phyloP scores from a whole-genome alignment of 2,888 invertebrate species.

The Morinoia aosen region DNA sequence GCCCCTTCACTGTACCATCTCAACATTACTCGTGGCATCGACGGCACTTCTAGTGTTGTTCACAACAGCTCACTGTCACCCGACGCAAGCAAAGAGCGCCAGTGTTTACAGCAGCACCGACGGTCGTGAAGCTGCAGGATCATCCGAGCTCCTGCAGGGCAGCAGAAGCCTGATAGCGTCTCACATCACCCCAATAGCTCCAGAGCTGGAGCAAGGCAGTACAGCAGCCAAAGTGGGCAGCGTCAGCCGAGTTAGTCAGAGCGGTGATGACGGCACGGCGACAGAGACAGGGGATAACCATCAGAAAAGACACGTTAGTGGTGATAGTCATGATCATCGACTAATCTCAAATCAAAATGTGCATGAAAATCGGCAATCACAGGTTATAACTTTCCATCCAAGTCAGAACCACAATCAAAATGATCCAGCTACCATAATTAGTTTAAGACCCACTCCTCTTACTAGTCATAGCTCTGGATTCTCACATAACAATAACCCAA shows the following conservation, averaged over 20 bases:
- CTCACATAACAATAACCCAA: not conserved
- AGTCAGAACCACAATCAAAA: not conserved
- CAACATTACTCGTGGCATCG: not conserved
- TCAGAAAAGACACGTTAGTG: not conserved
- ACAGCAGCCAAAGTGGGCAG: not conserved
- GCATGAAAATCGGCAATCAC: not conserved
- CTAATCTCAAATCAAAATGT: not conserved
- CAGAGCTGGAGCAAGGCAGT: not conserved
- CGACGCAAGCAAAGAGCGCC: not conserved
- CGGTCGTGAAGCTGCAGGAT: not conserved
- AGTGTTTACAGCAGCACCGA: not conserved
- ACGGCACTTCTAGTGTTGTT: not conserved
- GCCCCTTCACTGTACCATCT: not conserved
- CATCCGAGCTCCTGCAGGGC: not conserved
- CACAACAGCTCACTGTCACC: not conserved
- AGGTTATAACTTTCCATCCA: not conserved
- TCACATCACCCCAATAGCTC: not conserved
- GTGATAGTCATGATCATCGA: not conserved
- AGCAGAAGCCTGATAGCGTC: not conserved
- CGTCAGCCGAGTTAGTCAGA: not conserved
- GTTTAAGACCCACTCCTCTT: not conserved
- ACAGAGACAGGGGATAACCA: not conserved
- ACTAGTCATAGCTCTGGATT: not conserved
- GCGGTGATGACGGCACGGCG: not conserved
- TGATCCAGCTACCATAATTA: not conserved